Evolutionary conservation across 2,797 vertebrate species (phyloP).

Genomic region (Cygnus olor): DNA sequence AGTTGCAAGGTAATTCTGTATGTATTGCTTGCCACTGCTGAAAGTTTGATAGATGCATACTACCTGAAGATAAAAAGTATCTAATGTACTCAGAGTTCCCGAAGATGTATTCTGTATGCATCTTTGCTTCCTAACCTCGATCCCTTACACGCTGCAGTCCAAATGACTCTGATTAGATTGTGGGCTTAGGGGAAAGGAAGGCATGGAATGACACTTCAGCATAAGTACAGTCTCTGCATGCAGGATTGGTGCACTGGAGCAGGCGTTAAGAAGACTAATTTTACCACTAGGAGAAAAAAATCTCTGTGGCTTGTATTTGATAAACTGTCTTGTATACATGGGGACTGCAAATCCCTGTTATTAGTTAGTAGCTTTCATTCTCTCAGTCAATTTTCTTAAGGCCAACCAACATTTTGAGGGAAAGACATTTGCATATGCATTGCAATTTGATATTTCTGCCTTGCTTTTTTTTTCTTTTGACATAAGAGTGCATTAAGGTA

Average conservation of each 20-base stretch:
- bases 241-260: not conserved
- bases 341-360: not conserved
- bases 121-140: not conserved
- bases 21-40: not conserved
- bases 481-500: not conserved
- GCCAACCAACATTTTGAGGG: not conserved
- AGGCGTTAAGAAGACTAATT: not conserved
- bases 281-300: not conserved
- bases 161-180: not conserved
- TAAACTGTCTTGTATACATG: not conserved
- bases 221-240: not conserved
- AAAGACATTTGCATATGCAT: not conserved
- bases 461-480: not conserved
- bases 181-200: not conserved
- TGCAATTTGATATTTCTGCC: not conserved
- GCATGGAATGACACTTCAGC: not conserved
- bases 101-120: not conserved
- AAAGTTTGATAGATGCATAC: not conserved
- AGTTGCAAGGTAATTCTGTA: not conserved
- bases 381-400: not conserved
- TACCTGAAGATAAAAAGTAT: not conserved
- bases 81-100: not conserved
- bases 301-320: not conserved
- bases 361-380: not conserved
- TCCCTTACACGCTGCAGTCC: fast-evolving